These are phyloP conservation scores for Sylvilagus floridanus DNA, from an alignment of 2,797 vertebrate species.

Conservation along the genomic window DNA sequence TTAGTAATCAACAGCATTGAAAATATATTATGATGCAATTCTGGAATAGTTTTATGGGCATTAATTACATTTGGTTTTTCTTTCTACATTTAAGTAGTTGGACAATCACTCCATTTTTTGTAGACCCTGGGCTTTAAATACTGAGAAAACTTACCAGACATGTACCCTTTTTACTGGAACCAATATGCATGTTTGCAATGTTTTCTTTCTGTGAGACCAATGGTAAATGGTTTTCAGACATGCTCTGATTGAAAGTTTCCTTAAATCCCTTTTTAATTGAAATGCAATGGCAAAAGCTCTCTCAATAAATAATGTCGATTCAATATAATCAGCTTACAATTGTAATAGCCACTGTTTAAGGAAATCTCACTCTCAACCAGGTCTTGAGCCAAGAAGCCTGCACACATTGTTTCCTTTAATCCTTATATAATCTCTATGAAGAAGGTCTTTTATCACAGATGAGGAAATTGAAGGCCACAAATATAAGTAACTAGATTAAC, in stretches of 20 bases:
- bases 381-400: background rate
- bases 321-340: background rate
- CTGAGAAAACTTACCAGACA: background rate
- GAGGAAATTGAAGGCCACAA: background rate
- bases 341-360: background rate
- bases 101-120: background rate
- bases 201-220: background rate
- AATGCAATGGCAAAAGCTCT: background rate
- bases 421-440: background rate
- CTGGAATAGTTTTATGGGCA: background rate
- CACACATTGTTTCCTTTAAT: background rate
- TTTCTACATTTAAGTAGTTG: background rate
- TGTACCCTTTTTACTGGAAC: background rate
- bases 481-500: background rate
- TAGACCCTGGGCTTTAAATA: background rate
- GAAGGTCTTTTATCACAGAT: background rate
- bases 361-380: background rate
- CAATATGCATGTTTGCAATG: background rate
- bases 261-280: background rate
- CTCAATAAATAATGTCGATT: background rate
- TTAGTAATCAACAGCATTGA: background rate
- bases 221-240: background rate
- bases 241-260: background rate
- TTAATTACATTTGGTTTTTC: background rate
- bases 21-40: background rate